Evolutionary conservation across 2,113 vertebrate genomes (phyloP).

Genomic region (Cebidichthys violaceus): DNA sequence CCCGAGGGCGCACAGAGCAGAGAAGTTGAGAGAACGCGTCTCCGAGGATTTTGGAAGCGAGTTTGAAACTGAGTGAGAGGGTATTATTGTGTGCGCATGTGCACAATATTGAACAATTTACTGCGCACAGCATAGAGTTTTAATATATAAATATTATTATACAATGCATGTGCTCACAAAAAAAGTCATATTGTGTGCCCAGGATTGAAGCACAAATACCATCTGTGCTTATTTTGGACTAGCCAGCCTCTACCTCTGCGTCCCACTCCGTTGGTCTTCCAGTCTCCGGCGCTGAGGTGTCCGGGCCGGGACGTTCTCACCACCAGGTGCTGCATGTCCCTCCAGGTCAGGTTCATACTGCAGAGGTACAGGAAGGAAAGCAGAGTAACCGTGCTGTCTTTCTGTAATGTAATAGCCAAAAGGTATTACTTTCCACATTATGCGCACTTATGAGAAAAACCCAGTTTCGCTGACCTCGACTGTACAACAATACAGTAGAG

Average conservation of each 20-base stretch:
- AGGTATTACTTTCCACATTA: conserved; percentile 43
- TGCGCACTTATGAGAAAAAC: conserved; percentile 33
- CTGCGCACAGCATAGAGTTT: conserved; percentile 1
- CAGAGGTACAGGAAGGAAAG: conserved; percentile 21
- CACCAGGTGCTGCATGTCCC: conserved; percentile 98
- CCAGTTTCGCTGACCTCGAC: conserved; percentile 45
- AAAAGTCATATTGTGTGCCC: background rate
- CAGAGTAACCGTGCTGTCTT: conserved; percentile 26
- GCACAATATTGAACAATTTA: background rate
- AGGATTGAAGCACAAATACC: conserved; percentile 10
- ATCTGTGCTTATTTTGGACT: conserved; percentile 8
- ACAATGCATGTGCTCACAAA: background rate
- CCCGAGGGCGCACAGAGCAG: background rate
- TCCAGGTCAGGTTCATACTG: conserved; percentile 97
- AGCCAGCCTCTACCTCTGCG: conserved; percentile 87
- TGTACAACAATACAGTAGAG: conserved; percentile 29
- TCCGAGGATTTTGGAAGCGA: background rate
- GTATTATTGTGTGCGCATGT: background rate
- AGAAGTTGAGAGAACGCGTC: background rate
- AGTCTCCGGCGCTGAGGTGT: conserved; percentile 93
- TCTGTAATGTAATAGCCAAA: conserved; percentile 23
- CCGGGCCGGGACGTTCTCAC: conserved; percentile 91
- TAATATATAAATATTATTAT: background rate
- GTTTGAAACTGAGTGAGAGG: background rate
- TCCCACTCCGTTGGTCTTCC: conserved; percentile 94